phyloP scores from a whole-genome alignment of 2,797 vertebrate genomes.

The Eulemur coronatus region DNA sequence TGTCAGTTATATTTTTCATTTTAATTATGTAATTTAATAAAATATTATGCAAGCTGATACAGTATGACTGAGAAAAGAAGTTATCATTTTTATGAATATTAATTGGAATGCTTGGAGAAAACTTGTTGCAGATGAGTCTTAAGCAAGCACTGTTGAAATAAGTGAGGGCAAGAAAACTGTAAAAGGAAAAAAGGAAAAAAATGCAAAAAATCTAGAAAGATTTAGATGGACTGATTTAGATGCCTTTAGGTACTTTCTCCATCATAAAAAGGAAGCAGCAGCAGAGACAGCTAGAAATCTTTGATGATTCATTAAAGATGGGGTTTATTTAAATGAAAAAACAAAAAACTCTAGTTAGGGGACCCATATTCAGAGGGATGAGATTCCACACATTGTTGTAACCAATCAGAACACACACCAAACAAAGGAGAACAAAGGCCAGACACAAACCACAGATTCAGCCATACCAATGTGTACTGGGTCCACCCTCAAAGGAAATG shows the following conservation, averaged over 20 bases:
- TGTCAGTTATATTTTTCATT: background rate
- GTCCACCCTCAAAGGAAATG: background rate
- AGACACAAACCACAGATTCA: background rate
- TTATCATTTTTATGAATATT: background rate
- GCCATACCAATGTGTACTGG: background rate
- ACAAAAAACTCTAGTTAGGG: background rate
- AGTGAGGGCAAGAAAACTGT: constrained; percentile 3
- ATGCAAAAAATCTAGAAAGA: background rate
- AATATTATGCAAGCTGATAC: background rate
- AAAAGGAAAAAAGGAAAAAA: background rate
- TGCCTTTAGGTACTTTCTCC: background rate
- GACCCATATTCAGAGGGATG: background rate
- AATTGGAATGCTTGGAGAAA: background rate
- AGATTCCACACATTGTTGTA: background rate
- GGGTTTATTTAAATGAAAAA: background rate
- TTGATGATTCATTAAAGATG: background rate
- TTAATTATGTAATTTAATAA: background rate
- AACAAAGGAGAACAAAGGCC: background rate
- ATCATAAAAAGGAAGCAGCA: background rate
- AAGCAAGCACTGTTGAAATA: background rate
- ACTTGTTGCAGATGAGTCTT: background rate
- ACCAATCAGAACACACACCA: background rate
- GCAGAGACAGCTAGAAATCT: background rate
- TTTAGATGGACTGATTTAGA: background rate
- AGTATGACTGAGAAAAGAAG: background rate